Conservation (phyloP, 2,888 invertebrate genomes). For the Polia nebulosa region DNA sequence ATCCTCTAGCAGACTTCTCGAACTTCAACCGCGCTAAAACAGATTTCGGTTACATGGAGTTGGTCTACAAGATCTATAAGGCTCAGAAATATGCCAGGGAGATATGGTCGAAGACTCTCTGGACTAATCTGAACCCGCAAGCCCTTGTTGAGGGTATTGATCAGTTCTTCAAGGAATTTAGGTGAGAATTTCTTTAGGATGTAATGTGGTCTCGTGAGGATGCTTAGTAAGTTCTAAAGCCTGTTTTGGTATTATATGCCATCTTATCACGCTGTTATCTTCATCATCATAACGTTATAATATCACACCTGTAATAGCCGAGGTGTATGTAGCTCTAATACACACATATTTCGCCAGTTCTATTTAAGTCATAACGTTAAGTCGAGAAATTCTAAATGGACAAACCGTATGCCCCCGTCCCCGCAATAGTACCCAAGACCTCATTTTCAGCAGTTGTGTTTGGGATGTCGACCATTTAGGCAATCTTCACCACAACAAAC, state of each 20-base stretch:
- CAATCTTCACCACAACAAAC: too few species aligned
- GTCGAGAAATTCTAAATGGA: background rate
- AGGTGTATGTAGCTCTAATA: too few species aligned
- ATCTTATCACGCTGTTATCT: background rate
- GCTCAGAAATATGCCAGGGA: conserved; percentile 95
- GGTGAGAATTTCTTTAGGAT: conserved; percentile 69
- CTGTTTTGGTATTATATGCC: background rate
- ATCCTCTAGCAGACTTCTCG: conserved; percentile 96
- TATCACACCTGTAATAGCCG: background rate
- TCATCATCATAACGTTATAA: background rate
- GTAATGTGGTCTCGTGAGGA: background rate
- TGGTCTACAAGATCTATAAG: conserved; percentile 94
- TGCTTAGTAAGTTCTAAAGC: background rate
- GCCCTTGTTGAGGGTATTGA: conserved; percentile 97
- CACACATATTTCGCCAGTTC: too few species aligned
- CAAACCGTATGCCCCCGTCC: background rate
- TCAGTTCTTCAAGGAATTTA: conserved; percentile 94
- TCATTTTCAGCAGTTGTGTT: background rate
- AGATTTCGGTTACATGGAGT: conserved; percentile 93
- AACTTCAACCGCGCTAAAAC: conserved; percentile 92
- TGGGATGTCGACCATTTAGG: background rate
- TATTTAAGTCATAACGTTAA: background rate
- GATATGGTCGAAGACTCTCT: conserved; percentile 96
- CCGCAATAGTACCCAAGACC: background rate
- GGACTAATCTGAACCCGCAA: conserved; percentile 96